Percentiles rank a stretch among this genome's conserved stretches.
Evolutionary conservation across 2,797 vertebrate species (phyloP).

Genomic region (Danio tinwini): DNA sequence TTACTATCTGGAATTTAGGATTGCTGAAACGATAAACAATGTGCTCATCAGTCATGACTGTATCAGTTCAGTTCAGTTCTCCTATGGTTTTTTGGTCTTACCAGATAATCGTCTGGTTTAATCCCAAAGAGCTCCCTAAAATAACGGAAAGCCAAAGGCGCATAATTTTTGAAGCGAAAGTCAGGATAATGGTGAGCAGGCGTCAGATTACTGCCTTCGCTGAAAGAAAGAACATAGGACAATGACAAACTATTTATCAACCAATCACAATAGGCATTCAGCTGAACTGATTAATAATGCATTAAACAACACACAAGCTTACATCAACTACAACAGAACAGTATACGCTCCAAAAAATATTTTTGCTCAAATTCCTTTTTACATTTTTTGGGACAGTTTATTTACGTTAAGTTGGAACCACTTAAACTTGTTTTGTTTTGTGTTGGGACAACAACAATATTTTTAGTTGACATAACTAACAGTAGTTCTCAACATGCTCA

Average conservation of each 20-base stretch:
- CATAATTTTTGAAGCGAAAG: constrained; percentile 94
- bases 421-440: too few relatives aligned
- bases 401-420: too few relatives aligned
- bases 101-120: constrained; percentile 96
- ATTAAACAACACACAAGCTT: background rate
- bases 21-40: background rate
- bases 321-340: background rate
- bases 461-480: too few relatives aligned
- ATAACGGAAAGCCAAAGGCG: constrained; percentile 94
- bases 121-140: constrained; percentile 98
- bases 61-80: background rate
- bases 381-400: too few relatives aligned
- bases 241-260: background rate
- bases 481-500: too few relatives aligned
- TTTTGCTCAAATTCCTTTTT: too few relatives aligned
- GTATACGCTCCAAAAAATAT: too few relatives aligned
- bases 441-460: too few relatives aligned
- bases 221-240: constrained; percentile 63
- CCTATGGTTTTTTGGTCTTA: constrained; percentile 68
- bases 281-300: background rate
- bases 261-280: background rate
- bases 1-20: background rate
- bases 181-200: constrained; percentile 95
- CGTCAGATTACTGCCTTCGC: constrained; percentile 94
- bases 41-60: background rate